phyloP scores from a whole-genome alignment of 2,113 vertebrate genomes.

The Hiodon tergisus region DNA sequence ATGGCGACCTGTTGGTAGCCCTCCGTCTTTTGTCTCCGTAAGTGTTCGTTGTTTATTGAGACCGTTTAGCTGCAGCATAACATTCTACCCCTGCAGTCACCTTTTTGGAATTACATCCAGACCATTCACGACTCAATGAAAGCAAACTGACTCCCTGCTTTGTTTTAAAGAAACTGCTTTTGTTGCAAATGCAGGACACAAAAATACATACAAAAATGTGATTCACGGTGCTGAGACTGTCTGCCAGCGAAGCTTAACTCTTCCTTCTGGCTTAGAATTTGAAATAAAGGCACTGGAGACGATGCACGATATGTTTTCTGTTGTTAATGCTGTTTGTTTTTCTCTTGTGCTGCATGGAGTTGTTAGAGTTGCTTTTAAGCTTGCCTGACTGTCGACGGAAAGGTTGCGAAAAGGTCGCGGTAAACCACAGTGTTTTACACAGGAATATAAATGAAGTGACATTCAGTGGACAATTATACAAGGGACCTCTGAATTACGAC shows the following conservation, averaged over 20 bases:
- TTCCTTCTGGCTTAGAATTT: neutral
- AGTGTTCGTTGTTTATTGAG: too few species aligned
- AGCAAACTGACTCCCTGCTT: too few species aligned
- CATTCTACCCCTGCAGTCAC: too few species aligned
- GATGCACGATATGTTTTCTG: neutral
- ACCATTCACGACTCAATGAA: too few species aligned
- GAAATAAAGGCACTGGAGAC: neutral
- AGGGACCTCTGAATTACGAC: neutral
- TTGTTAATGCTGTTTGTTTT: too few species aligned
- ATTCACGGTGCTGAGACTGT: neutral
- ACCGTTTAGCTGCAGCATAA: too few species aligned
- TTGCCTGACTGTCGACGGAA: neutral
- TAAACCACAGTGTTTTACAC: neutral
- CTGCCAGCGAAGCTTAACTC: neutral
- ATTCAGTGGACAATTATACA: neutral
- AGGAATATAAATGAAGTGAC: neutral
- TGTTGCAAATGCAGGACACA: too few species aligned
- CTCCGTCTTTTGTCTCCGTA: too few species aligned
- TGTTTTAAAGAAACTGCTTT: too few species aligned
- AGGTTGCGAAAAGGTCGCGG: constrained; percentile 3
- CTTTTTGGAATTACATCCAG: too few species aligned
- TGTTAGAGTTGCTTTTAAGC: neutral
- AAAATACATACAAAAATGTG: neutral
- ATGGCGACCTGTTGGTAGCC: too few species aligned
- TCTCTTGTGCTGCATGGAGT: neutral